Evolutionary conservation across 1,140 invertebrate species (phyloP).

Genomic region (Gryllus bimaculatus): DNA sequence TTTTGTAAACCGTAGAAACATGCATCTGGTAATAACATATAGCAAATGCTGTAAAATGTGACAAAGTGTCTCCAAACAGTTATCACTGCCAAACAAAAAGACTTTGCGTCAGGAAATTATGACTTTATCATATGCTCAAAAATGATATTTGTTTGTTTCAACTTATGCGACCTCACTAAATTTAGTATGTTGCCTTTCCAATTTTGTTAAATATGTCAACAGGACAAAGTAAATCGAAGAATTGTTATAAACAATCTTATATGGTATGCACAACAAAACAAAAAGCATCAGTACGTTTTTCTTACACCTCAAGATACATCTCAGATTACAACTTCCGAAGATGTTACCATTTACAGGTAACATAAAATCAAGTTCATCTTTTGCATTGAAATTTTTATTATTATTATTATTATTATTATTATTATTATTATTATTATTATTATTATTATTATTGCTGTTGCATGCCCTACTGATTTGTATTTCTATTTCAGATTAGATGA

Average conservation of each 20-base stretch:
- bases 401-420: no score
- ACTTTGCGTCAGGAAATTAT: no score
- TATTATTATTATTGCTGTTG: not conserved
- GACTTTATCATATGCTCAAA: no score
- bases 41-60: no score
- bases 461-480: not conserved
- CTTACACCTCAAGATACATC: conserved; percentile 65
- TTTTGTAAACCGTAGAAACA: no score
- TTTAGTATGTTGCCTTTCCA: no score
- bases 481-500: not conserved
- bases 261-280: conserved; percentile 47
- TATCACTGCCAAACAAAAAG: no score
- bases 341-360: conserved; percentile 44
- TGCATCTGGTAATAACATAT: no score
- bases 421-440: no score
- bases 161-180: no score
- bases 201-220: conserved; percentile 18
- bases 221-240: conserved; percentile 66
- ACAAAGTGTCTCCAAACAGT: no score
- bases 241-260: conserved; percentile 58
- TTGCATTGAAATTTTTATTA: not conserved
- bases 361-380: not conserved
- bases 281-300: conserved; percentile 60
- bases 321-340: conserved; percentile 37
- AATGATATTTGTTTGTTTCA: no score